Evolutionary conservation across 2,113 vertebrate species (phyloP).

Genomic region (Diadophis punctatus): DNA sequence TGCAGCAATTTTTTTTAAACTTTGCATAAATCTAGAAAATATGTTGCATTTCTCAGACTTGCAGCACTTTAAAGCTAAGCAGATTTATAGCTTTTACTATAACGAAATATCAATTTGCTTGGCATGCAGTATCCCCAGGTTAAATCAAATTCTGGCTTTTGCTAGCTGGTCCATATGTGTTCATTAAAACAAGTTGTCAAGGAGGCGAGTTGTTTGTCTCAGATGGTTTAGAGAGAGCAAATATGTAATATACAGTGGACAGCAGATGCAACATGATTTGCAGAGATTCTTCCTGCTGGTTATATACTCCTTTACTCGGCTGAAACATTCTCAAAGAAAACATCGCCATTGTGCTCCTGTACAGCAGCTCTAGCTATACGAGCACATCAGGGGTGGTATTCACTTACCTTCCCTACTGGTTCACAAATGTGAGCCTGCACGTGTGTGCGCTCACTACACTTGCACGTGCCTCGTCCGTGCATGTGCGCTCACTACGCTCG

Average conservation of each 20-base stretch:
- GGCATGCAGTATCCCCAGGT: background rate
- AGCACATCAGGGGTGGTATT: too few relatives aligned
- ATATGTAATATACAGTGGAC: background rate
- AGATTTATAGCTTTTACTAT: background rate
- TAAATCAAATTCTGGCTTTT: background rate
- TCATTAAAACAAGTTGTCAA: background rate
- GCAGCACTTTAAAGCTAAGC: background rate
- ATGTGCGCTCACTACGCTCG: too few relatives aligned
- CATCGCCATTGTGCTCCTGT: background rate
- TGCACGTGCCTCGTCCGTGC: too few relatives aligned
- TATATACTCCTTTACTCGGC: background rate
- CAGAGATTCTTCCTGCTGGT: background rate
- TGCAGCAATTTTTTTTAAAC: background rate
- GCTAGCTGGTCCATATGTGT: background rate
- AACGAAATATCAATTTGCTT: background rate
- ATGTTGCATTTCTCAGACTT: background rate
- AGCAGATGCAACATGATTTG: background rate
- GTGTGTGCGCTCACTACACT: too few relatives aligned
- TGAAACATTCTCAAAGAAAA: background rate
- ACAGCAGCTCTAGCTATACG: background rate
- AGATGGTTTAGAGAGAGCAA: background rate
- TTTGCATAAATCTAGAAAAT: background rate
- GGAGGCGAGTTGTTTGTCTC: background rate
- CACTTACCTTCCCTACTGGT: too few relatives aligned
- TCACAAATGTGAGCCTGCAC: too few relatives aligned